These are phyloP conservation scores for Parazoanthus swiftii DNA, from an alignment of 92 coral and sea anemone genomes.

Conservation along the genomic window DNA sequence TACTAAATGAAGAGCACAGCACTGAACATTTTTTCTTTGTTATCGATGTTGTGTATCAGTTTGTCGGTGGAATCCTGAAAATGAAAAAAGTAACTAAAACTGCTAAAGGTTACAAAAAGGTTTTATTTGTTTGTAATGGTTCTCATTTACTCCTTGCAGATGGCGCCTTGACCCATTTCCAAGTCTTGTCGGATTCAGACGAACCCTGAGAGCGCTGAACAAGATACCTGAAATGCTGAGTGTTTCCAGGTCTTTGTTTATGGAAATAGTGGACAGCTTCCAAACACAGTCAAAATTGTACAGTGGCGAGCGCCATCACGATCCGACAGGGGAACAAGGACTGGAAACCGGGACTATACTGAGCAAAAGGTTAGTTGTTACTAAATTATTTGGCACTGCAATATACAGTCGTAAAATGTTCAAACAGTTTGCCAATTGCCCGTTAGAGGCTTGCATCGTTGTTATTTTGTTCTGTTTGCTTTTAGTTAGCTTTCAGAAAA, in stretches of 20 bases:
- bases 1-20: neutral
- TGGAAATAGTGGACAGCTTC: slow-evolving; percentile 59
- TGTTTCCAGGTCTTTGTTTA: slow-evolving; percentile 41
- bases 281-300: neutral
- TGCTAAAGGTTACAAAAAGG: neutral
- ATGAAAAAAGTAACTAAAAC: neutral
- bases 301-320: neutral
- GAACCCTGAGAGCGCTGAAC: slow-evolving; percentile 56
- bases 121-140: too few relatives aligned
- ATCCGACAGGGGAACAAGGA: neutral
- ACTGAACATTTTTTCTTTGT: neutral
- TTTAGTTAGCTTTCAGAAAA: too few relatives aligned
- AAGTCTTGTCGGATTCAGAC: slow-evolving; percentile 62
- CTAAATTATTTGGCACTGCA: too few relatives aligned
- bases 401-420: too few relatives aligned
- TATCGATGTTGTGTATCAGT: neutral
- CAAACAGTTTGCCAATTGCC: too few relatives aligned
- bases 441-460: too few relatives aligned
- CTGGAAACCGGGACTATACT: neutral
- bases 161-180: slow-evolving; percentile 76
- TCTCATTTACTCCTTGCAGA: neutral
- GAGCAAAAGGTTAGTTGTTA: neutral
- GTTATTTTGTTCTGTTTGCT: too few relatives aligned
- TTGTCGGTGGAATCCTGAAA: neutral
- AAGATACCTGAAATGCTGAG: slow-evolving; percentile 40